Evolutionary conservation across 2,797 vertebrate species (phyloP).

Genomic region (Esox lucius): DNA sequence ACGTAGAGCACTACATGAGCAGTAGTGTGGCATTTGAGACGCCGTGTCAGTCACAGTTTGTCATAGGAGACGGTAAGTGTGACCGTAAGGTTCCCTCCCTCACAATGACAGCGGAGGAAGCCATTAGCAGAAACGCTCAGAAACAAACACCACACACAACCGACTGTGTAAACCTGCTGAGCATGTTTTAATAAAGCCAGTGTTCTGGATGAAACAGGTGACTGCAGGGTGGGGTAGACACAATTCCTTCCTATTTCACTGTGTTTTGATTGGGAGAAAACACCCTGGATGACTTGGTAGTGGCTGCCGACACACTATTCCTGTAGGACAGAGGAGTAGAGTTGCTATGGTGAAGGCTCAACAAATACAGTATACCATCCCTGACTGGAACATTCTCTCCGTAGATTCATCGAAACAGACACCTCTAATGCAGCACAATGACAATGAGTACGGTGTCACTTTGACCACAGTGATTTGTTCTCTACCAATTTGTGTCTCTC

Average conservation of each 20-base stretch:
- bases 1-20: background rate
- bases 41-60: background rate
- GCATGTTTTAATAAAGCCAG: background rate
- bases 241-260: background rate
- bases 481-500: too few relatives aligned
- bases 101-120: background rate
- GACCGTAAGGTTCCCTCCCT: background rate
- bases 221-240: background rate
- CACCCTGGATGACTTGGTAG: background rate
- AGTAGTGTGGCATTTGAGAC: background rate
- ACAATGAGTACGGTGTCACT: conserved; percentile 19
- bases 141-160: background rate
- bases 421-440: background rate
- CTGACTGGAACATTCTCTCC: background rate
- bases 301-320: background rate
- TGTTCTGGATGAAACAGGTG: background rate
- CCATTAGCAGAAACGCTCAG: background rate
- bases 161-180: background rate
- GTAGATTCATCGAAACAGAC: background rate
- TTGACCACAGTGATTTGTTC: too few relatives aligned
- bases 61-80: background rate
- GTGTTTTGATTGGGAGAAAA: background rate
- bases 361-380: background rate
- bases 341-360: background rate
- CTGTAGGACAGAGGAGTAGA: background rate